Evolutionary conservation across 2,888 invertebrate species (phyloP).

Genomic region (Lasioglossum zephyrum): DNA sequence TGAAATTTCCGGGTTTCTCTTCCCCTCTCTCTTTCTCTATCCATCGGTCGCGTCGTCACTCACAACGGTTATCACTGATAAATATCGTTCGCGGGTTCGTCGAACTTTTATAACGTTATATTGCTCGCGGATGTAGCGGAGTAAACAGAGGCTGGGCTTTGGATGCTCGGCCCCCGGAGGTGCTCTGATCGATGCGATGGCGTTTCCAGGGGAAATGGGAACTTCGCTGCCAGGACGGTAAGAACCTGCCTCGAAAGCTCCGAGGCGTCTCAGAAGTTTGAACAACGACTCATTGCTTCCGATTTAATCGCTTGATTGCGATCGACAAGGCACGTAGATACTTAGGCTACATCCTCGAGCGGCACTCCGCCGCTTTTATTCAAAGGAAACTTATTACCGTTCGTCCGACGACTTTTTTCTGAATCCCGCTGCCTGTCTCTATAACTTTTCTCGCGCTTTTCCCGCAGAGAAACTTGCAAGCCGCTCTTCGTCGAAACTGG

Average conservation of each 20-base stretch:
- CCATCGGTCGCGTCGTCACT: background rate
- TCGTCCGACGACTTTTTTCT: background rate
- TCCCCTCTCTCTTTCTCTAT: background rate
- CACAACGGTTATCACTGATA: background rate
- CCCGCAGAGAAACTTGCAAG: background rate
- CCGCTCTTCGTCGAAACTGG: background rate
- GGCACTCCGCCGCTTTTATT: constrained; percentile 8
- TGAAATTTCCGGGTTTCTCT: background rate
- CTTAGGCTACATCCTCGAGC: background rate
- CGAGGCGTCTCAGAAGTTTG: constrained; percentile 16
- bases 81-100: constrained; percentile 28
- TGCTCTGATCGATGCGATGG: constrained; percentile 51
- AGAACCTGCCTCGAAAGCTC: constrained; percentile 15
- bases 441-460: background rate
- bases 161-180: background rate
- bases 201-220: constrained; percentile 30
- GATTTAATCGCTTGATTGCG: constrained; percentile 24
- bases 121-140: background rate
- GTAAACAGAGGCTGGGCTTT: constrained; percentile 15
- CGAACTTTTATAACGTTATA: constrained; percentile 22
- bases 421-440: background rate
- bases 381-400: background rate
- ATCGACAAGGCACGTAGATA: constrained; percentile 17
- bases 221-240: constrained; percentile 12
- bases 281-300: constrained; percentile 37